Evolutionary conservation across 2,797 vertebrate genomes (phyloP), one percentile per base, ranked within the genome.

Genomic region (Malurus splendens): DNA sequence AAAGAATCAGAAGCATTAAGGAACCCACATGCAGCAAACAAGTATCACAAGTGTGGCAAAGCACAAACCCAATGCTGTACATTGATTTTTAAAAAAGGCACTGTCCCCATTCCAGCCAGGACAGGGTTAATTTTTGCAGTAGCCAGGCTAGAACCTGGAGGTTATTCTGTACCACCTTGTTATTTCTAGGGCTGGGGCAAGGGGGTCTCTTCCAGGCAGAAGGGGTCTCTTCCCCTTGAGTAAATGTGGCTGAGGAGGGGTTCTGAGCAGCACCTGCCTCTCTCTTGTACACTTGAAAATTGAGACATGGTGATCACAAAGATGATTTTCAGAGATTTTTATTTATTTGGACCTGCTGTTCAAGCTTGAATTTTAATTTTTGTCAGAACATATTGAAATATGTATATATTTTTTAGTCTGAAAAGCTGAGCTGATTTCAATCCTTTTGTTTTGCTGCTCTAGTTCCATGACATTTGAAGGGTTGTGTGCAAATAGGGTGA

Each of bases 231-330:
- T 50, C 14, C 8, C 3, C 0, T 24, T 24, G 45, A 59, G 23
- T 32, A 7, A 19, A 45, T 1, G 16, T 51, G 32, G 23, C 32
- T 38, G 38, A 42, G 17, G n/a, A 33, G 25, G 28, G 22, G 15
- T 13, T 51, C 45, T 59, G 28, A 38, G 13, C 8, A 24, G 14
- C 3, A 0, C 28, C 51, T 2, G 0, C 45, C 18, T 44, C 28
- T 38, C 18, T 38, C 27, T 38, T 51, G 18, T 14, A 44, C 52
- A 7, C 23, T 11, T 51, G 54, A 61, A 78, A 67, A 14, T 25
- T 57, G 57, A 30, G 19, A 66, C 19, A 10, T 36, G 10, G 8
- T 56, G 17, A 25, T 25, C 25, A 32, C 13, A 71, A 45, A 70
- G 10, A 41, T 12, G 1, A 41, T 52, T 67, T 67, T 64, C 57